These are phyloP conservation scores for Oreonectes daqikongensis DNA, from an alignment of 2,797 vertebrate genomes.

Conservation along the genomic window DNA sequence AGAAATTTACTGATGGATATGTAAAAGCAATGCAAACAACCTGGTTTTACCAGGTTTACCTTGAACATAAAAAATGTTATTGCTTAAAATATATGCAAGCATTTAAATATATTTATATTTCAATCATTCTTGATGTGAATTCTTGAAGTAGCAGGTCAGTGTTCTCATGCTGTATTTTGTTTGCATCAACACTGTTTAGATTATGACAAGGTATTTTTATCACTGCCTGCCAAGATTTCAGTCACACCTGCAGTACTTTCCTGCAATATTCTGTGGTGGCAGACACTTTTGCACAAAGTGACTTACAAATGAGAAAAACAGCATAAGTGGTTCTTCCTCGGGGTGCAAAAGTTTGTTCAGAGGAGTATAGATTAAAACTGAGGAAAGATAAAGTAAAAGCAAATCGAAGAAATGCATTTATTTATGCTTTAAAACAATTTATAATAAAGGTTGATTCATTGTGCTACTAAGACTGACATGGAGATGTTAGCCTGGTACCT, in stretches of 20 bases:
- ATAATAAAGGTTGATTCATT: not conserved
- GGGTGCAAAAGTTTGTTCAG: not conserved
- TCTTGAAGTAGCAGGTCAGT: no score
- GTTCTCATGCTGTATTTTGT: no score
- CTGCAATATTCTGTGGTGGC: not conserved
- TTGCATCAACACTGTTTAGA: not conserved
- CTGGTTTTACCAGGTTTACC: no score
- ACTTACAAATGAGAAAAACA: not conserved
- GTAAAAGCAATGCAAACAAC: no score
- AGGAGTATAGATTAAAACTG: not conserved
- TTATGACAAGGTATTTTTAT: not conserved
- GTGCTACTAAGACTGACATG: slow-evolving; percentile 71
- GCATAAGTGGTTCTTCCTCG: not conserved
- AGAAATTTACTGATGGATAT: no score
- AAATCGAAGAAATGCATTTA: not conserved
- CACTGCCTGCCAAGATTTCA: slow-evolving; percentile 9
- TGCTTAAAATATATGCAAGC: no score
- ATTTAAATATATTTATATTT: no score
- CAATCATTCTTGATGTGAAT: no score
- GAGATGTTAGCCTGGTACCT: slow-evolving; percentile 76
- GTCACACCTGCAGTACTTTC: not conserved
- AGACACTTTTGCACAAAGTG: not conserved
- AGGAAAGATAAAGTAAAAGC: not conserved
- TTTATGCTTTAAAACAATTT: not conserved
- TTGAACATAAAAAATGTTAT: no score